Percentiles rank a stretch among this genome's conserved stretches.
phyloP scores from a whole-genome alignment of 2,113 vertebrate genomes.

The Vidua macroura region DNA sequence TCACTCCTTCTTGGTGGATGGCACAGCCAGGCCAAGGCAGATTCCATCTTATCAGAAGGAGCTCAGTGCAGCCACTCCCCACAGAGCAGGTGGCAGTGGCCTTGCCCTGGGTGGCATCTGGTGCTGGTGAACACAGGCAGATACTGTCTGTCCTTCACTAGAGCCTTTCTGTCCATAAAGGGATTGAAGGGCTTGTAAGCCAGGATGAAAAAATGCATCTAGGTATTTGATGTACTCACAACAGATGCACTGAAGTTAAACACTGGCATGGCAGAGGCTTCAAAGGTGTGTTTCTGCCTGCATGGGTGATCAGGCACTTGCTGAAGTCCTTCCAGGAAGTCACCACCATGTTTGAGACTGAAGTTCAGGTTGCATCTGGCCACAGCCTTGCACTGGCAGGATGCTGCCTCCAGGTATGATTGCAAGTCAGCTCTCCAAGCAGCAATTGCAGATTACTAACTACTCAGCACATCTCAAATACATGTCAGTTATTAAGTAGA shows the following conservation, averaged over 20 bases:
- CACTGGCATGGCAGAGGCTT: background rate
- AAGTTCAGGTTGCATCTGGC: background rate
- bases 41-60: background rate
- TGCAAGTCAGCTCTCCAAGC: background rate
- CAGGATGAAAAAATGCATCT: background rate
- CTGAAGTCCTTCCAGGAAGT: background rate
- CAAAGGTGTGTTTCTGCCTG: background rate
- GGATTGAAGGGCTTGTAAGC: background rate
- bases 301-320: rapidly evolving
- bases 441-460: background rate
- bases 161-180: background rate
- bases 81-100: background rate
- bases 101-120: background rate
- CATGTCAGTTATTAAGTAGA: slow-evolving; percentile 15
- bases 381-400: background rate
- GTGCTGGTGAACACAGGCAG: background rate
- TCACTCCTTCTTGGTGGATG: background rate
- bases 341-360: background rate
- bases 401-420: background rate
- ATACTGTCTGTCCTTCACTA: background rate
- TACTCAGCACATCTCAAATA: slow-evolving; percentile 30
- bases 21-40: background rate
- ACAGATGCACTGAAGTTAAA: background rate
- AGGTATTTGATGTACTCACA: background rate
- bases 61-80: background rate